These are phyloP conservation scores for Vollenhovia emeryi DNA, from an alignment of 1,140 invertebrate species.

Conservation along the genomic window DNA sequence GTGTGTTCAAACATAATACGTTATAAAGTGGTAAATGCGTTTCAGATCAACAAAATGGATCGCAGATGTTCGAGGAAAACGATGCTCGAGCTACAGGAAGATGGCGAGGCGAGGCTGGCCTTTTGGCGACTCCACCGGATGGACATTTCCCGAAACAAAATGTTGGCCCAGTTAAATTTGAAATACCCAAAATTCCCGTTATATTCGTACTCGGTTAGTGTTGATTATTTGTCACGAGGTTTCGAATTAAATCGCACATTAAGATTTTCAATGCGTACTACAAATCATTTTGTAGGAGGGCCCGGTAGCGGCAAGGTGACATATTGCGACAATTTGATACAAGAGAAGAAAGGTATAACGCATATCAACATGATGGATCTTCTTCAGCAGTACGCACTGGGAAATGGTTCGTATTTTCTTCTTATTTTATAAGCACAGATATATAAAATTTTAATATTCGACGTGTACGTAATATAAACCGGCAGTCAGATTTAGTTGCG, in stretches of 20 bases:
- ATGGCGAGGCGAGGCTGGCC: conserved; percentile 83
- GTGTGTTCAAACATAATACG: not conserved
- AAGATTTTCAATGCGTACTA: not conserved
- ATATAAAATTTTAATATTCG: not conserved
- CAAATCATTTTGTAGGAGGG: conserved; percentile 87
- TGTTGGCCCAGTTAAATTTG: conserved; percentile 92
- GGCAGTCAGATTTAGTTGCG: too few relatives aligned
- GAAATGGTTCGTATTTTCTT: conserved; percentile 89
- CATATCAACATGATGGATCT: conserved; percentile 97
- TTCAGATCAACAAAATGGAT: conserved; percentile 91
- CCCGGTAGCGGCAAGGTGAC: conserved; percentile 97
- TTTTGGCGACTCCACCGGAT: conserved; percentile 87
- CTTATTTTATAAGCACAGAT: not conserved
- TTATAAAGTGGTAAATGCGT: conserved; percentile 49
- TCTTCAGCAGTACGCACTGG: conserved; percentile 94
- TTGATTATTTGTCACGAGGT: not conserved
- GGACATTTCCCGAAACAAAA: conserved; percentile 91
- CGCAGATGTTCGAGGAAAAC: conserved; percentile 89
- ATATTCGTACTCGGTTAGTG: conserved; percentile 93
- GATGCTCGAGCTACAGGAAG: conserved; percentile 83
- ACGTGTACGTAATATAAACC: not conserved
- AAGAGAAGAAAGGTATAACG: conserved; percentile 92
- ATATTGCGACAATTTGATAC: conserved; percentile 95
- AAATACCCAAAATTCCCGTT: conserved; percentile 92
- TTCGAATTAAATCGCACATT: not conserved